phyloP scores from a whole-genome alignment of 2,888 invertebrate species.

The Electrophaes corylata region DNA sequence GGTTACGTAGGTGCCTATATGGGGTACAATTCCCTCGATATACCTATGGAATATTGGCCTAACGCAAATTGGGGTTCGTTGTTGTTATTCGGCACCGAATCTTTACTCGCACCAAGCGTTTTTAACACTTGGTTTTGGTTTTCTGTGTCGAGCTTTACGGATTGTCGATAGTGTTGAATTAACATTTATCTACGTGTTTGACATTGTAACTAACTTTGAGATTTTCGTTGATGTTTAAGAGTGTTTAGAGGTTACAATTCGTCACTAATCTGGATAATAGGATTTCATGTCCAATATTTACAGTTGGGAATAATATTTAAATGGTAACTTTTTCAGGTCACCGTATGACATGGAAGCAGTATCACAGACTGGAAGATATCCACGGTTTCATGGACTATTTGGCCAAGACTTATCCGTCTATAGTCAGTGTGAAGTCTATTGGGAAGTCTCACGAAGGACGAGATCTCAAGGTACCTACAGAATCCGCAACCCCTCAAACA shows the following conservation, averaged over 20 bases:
- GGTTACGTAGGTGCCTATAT: constrained; percentile 76
- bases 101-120: constrained; percentile 52
- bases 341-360: constrained; percentile 91
- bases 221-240: constrained; percentile 7
- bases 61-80: constrained; percentile 86
- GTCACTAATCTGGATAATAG: constrained; percentile 34
- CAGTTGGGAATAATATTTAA: constrained; percentile 13
- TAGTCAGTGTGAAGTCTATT: constrained; percentile 89
- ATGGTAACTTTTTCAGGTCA: constrained; percentile 59
- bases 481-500: not conserved
- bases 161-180: constrained; percentile 35
- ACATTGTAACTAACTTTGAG: constrained; percentile 43
- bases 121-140: constrained; percentile 43
- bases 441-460: constrained; percentile 90
- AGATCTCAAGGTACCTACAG: constrained; percentile 85
- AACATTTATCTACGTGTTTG: constrained; percentile 34
- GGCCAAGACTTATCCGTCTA: constrained; percentile 89
- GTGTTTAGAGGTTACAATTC: constrained; percentile 19
- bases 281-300: constrained; percentile 8
- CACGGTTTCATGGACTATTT: constrained; percentile 91
- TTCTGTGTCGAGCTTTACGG: constrained; percentile 34
- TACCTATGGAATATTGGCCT: constrained; percentile 85
- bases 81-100: constrained; percentile 61
- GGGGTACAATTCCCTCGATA: constrained; percentile 82
- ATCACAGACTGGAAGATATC: constrained; percentile 90